Evolutionary conservation across 1,140 invertebrate genomes (phyloP).

Genomic region (Micrasema longulum): DNA sequence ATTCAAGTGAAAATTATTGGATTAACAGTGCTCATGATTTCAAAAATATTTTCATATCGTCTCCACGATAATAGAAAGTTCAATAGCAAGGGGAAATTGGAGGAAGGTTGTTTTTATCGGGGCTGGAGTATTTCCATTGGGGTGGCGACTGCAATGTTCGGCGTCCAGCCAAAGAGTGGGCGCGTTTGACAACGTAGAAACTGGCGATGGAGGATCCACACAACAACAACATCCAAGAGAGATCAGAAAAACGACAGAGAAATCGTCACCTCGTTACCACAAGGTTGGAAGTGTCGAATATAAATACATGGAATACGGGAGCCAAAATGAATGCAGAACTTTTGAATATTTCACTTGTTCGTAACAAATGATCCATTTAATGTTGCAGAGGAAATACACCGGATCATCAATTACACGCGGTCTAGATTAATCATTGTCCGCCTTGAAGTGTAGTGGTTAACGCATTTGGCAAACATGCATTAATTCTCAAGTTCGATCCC

Average conservation of each 20-base stretch:
- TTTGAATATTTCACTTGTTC: background rate
- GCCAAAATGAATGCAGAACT: background rate
- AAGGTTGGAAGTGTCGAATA: conserved; percentile 20
- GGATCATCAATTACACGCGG: background rate
- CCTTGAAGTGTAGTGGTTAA: too few species aligned
- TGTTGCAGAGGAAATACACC: background rate
- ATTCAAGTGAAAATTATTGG: too few species aligned
- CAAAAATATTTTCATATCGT: too few species aligned
- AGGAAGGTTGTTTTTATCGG: too few species aligned
- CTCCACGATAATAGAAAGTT: too few species aligned
- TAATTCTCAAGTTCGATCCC: too few species aligned
- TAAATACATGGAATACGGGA: conserved; percentile 3
- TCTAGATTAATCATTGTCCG: too few species aligned
- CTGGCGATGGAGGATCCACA: background rate
- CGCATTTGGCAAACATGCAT: too few species aligned
- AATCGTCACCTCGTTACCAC: background rate
- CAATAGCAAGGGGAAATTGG: too few species aligned
- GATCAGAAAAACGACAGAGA: background rate
- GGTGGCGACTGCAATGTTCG: background rate
- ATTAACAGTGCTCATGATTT: too few species aligned
- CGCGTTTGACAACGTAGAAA: background rate
- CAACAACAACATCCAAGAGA: conserved; percentile 11
- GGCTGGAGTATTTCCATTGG: background rate
- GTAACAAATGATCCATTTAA: background rate
- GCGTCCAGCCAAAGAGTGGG: background rate